Percentiles rank a stretch among this genome's conserved stretches.
These are phyloP conservation scores for Caenorhabditis zanzibari DNA, from an alignment of 2,888 invertebrate species.

Conservation along the genomic window DNA sequence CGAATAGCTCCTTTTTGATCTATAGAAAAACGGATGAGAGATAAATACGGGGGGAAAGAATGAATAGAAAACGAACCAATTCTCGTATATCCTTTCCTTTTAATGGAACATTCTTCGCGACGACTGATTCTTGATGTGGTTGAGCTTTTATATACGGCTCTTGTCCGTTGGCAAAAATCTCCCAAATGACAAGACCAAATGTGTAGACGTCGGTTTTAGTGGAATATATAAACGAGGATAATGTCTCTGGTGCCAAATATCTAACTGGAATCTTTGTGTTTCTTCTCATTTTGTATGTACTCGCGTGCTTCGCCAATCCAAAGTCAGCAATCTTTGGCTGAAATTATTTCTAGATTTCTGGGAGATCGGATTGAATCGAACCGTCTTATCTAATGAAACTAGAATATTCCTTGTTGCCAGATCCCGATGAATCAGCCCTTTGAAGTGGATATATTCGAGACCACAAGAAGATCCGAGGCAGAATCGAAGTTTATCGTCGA, in stretches of 20 bases:
- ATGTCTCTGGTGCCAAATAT: slow-evolving; percentile 57
- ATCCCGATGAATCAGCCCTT: slow-evolving; percentile 57
- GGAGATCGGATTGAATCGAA: neutral
- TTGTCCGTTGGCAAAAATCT: slow-evolving; percentile 57
- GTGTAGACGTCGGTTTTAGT: slow-evolving; percentile 55
- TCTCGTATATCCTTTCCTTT: slow-evolving; percentile 38
- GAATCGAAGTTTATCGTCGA: slow-evolving; percentile 41
- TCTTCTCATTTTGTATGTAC: slow-evolving; percentile 35
- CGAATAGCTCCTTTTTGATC: slow-evolving; percentile 59
- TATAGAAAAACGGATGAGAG: slow-evolving; percentile 2
- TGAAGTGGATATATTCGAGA: slow-evolving; percentile 64
- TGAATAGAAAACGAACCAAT: slow-evolving; percentile 21
- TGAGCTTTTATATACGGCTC: slow-evolving; percentile 61
- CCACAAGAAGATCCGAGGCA: slow-evolving; percentile 58
- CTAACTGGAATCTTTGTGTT: slow-evolving; percentile 35
- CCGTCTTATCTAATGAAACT: slow-evolving; percentile 39
- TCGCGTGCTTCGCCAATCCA: slow-evolving; percentile 36
- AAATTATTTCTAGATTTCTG: neutral
- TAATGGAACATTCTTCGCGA: slow-evolving; percentile 41
- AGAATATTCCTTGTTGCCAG: slow-evolving; percentile 52
- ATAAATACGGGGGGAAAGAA: neutral
- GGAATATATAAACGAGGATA: slow-evolving; percentile 30
- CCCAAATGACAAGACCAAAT: slow-evolving; percentile 58
- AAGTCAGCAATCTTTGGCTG: slow-evolving; percentile 53
- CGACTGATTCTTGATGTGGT: slow-evolving; percentile 50